These are phyloP conservation scores for Pseudomyrmex gracilis DNA, from an alignment of 1,140 invertebrate genomes.

Conservation along the genomic window DNA sequence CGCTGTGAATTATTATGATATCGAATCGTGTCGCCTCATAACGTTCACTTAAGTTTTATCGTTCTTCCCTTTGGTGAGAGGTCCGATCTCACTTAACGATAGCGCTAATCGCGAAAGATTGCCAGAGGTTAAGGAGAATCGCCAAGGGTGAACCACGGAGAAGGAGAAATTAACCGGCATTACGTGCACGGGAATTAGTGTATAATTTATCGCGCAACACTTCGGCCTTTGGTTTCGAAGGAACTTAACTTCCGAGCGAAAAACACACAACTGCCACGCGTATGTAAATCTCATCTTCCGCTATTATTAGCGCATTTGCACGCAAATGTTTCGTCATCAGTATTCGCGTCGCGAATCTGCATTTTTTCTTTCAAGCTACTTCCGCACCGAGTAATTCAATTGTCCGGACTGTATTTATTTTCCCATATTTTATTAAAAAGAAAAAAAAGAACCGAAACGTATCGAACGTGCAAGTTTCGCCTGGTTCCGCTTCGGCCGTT, in stretches of 20 bases:
- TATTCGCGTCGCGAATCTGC: not conserved
- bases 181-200: slow-evolving; percentile 46
- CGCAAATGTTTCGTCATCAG: not conserved
- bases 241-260: not conserved
- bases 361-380: slow-evolving; percentile 13
- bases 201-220: slow-evolving; percentile 49
- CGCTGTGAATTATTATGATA: slow-evolving; percentile 51
- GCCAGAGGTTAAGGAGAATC: slow-evolving; percentile 46
- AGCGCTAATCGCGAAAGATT: slow-evolving; percentile 55
- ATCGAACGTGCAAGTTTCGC: slow-evolving; percentile 42
- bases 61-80: slow-evolving; percentile 16
- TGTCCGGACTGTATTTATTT: slow-evolving; percentile 36
- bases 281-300: too few species aligned
- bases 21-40: slow-evolving; percentile 47
- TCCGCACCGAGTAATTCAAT: slow-evolving; percentile 45
- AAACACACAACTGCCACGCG: too few species aligned
- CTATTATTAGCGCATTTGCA: too few species aligned
- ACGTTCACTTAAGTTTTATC: slow-evolving; percentile 58
- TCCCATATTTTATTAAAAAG: slow-evolving; percentile 25
- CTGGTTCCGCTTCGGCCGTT: slow-evolving; percentile 22
- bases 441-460: slow-evolving; percentile 17
- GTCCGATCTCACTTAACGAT: slow-evolving; percentile 56
- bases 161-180: slow-evolving; percentile 46
- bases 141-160: slow-evolving; percentile 31
- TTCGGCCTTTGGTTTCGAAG: slow-evolving; percentile 38